Base-by-base conservation (phyloP, 2,113 vertebrate species). In the Phalacrocorax aristotelis region DNA sequence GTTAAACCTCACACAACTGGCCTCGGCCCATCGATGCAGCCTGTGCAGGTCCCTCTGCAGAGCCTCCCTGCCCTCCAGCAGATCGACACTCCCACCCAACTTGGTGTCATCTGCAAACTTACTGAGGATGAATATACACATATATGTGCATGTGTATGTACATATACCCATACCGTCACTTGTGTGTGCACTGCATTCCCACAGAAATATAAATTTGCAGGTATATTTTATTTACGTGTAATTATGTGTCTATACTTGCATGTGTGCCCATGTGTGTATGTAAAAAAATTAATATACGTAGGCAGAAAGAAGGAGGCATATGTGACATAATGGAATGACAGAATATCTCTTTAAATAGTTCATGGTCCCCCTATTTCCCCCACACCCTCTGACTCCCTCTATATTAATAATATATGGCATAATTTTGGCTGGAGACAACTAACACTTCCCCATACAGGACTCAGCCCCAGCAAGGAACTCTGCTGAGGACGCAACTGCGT, bases 61-160 rank as follows among this genome's bases (percentile, higher is more conserved):
- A 18, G 16, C 52, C 27, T 30, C 17, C 15, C 52, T 55, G 6
- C 52, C 52, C 27, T 30, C 27, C 6, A 17, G 52, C 27, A 55
- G 52, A 18, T 55, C 27, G 7, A 30, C 52, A 30, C 27, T 55
- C 9, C 27, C 4, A 2, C 52, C 52, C 16, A 30, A 4, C 16
- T 55, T 30, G 52, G 27, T 55, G 16, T 30, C 6, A 11, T 30
- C 52, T 55, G 27, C 27, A 55, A 30, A 55, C 52, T 30, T 11
- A 55, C 52, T 55, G 52, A 55, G 52, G 52, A 16, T 18, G 13
- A 36, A 44, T 10, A 19, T 6, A 38, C 7, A 69, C 15, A 58
- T 8, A 38, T n/a, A 9, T 12, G 8, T 20, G 8, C 18, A 1
- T 57, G 22, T 34, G 17, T 27, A 13, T 4, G 2, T 20, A 7